phyloP scores from a whole-genome alignment of 2,888 invertebrate species.

The Lycaena phlaeas region DNA sequence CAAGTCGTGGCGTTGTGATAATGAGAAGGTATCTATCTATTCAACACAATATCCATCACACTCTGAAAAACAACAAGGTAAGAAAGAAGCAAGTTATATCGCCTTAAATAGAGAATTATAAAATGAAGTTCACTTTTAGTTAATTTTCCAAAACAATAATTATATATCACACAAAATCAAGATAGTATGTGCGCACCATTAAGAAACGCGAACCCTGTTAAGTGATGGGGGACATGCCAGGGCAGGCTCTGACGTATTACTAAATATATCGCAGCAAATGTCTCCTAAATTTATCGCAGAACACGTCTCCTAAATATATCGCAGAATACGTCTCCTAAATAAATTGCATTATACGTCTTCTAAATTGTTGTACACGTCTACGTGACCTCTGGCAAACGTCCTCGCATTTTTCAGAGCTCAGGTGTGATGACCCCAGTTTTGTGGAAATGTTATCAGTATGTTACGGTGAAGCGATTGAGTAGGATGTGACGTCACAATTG shows the following conservation, averaged over 20 bases:
- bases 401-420: slow-evolving; percentile 1
- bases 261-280: slow-evolving; percentile 26
- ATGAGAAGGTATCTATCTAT: no score
- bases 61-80: no score
- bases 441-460: no score
- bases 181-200: slow-evolving; percentile 24
- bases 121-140: no score
- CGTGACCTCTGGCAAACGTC: slow-evolving; percentile 35
- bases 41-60: no score
- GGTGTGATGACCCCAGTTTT: slow-evolving; percentile 8
- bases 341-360: slow-evolving; percentile 20
- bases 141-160: no score
- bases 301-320: slow-evolving; percentile 33
- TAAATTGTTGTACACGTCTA: slow-evolving; percentile 36
- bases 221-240: slow-evolving; percentile 45
- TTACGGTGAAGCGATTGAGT: no score
- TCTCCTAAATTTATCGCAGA: slow-evolving; percentile 37
- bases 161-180: slow-evolving; percentile 5
- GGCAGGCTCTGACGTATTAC: slow-evolving; percentile 40
- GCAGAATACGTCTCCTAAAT: slow-evolving; percentile 21
- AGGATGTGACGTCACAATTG: no score
- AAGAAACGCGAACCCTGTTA: slow-evolving; percentile 53
- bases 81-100: no score
- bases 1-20: no score
- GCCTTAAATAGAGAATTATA: no score